A percentile compares a stretch with the other conserved stretches of the same genome.
These are phyloP conservation scores for Neolamprologus variostigma DNA, from an alignment of 2,113 vertebrate species.

Conservation along the genomic window DNA sequence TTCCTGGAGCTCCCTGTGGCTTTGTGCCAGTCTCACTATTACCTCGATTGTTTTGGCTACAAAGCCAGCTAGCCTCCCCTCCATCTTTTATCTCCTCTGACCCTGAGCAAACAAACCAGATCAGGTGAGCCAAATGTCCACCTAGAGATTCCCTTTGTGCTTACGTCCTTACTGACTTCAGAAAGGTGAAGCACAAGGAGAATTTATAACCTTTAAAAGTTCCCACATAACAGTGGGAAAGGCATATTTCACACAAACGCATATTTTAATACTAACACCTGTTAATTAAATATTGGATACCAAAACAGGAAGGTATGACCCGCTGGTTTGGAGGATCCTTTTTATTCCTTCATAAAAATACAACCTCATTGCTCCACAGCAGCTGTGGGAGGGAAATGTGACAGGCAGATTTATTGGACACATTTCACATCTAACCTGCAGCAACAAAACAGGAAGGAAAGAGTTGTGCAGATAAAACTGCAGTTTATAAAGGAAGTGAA, in stretches of 20 bases:
- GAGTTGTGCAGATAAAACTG: neutral
- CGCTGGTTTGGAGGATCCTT: neutral
- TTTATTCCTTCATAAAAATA: neutral
- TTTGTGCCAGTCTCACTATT: conserved; percentile 49
- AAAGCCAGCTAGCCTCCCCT: conserved; percentile 27
- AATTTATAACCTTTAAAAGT: neutral
- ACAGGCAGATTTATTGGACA: conserved; percentile 50
- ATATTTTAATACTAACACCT: neutral
- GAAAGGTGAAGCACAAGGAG: neutral
- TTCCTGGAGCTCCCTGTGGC: conserved; percentile 35
- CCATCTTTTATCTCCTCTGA: conserved; percentile 51
- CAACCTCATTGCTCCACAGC: neutral
- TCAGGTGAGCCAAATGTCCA: conserved; percentile 38
- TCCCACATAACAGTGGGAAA: neutral
- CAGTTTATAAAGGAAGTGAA: neutral
- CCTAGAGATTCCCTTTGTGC: neutral
- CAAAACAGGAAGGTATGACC: neutral
- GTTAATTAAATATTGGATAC: neutral
- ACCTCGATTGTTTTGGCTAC: conserved; percentile 61
- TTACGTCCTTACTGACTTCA: neutral
- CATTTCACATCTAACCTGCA: conserved; percentile 27
- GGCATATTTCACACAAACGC: neutral
- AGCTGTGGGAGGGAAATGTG: conserved; percentile 36
- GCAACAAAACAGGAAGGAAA: conserved; percentile 3
- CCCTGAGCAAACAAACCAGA: conserved; percentile 44